phyloP scores from a whole-genome alignment of 64 coral and sea anemone genomes.

The Acropora tenuis region DNA sequence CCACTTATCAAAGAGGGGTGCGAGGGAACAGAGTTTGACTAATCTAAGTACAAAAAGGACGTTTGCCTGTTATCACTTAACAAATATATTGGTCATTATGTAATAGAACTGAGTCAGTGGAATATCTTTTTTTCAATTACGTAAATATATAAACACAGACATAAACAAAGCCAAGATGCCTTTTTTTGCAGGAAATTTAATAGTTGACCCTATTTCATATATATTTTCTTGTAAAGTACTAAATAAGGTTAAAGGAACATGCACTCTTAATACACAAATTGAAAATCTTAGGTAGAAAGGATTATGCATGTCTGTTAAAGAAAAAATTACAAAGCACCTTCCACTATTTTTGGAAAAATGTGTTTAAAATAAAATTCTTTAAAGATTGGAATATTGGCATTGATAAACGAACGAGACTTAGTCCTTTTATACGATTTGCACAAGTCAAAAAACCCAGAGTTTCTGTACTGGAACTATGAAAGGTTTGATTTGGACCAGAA shows the following conservation, averaged over 20 bases:
- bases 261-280: not conserved
- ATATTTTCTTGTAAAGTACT: not conserved
- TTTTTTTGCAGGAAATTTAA: not conserved
- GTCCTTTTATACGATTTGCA: no score
- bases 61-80: not conserved
- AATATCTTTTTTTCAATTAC: not conserved
- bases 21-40: constrained; percentile 3
- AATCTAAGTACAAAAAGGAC: not conserved
- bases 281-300: not conserved
- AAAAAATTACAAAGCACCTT: not conserved
- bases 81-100: not conserved
- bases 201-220: not conserved
- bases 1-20: constrained; percentile 13
- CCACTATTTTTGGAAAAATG: not conserved
- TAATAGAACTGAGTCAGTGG: not conserved
- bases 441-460: no score
- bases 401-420: no score
- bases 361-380: constrained; percentile 24
- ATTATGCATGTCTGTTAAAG: not conserved
- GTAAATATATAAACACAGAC: not conserved
- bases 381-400: not conserved
- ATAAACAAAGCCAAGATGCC: not conserved
- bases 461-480: no score
- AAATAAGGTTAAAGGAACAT: not conserved
- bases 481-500: no score